A percentile compares a stretch with the other conserved stretches of the same genome.
Evolutionary conservation across 2,888 invertebrate genomes (phyloP).

Genomic region (Agonum fuliginosum): DNA sequence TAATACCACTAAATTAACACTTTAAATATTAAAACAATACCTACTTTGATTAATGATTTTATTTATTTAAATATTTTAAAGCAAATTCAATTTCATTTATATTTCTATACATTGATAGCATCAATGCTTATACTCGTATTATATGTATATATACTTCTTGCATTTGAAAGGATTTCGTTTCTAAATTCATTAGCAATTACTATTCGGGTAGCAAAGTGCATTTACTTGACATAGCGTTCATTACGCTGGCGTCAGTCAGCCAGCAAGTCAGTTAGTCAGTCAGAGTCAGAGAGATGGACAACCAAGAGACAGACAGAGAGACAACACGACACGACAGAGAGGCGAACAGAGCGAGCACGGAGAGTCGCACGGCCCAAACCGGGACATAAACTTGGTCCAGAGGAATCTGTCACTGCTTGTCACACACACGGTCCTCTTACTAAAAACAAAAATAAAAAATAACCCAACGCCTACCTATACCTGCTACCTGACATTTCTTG

Average conservation of each 20-base stretch:
- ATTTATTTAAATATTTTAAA: too few species aligned
- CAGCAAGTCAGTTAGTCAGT: constrained; percentile 39
- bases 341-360: not conserved
- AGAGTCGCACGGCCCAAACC: constrained; percentile 56
- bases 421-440: constrained; percentile 61
- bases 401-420: constrained; percentile 60
- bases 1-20: too few species aligned
- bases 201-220: constrained; percentile 1
- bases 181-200: constrained; percentile 46
- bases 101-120: too few species aligned
- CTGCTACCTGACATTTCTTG: constrained; percentile 72
- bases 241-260: constrained; percentile 48
- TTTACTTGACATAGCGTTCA: constrained; percentile 47
- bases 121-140: too few species aligned
- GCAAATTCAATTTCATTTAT: too few species aligned
- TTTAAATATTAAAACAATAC: too few species aligned
- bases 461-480: constrained; percentile 72
- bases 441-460: constrained; percentile 68
- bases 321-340: constrained; percentile 11
- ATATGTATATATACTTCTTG: not conserved
- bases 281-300: constrained; percentile 16
- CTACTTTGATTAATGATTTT: too few species aligned
- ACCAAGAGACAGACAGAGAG: not conserved
- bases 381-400: constrained; percentile 58
- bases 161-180: not conserved